Evolutionary conservation across 2,113 vertebrate species (phyloP), one percentile per base, ranked within the genome.

Genomic region (Garra rufa): DNA sequence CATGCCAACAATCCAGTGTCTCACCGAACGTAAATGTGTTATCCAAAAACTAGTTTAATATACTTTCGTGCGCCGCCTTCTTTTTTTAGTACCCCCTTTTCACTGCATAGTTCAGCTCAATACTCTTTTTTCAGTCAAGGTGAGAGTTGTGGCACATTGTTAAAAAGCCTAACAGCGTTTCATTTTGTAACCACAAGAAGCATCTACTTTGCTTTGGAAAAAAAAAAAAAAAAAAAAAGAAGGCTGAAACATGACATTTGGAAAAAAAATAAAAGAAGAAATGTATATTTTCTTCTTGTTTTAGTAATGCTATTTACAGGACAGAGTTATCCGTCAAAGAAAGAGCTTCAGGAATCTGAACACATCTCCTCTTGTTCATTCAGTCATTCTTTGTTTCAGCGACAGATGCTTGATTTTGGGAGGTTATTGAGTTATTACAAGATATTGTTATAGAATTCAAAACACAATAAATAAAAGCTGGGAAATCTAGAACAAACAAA

Each of bases 81-180:
- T 15, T 21, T 63, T n/a, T 55, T 38, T 41, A 19, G 17, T 70
- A 30, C 63, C 17, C 85, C 73, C 63, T 57, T 46, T 76, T 30
- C 65, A 65, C 76, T 91, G 88, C 87, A 88, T 89, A 89, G 85
- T 73, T 84, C 17, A 83, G 76, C 79, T 70, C 41, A 88, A 85
- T 55, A 85, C 81, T 82, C 70, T 11, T 34, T 34, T 44, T 77
- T 63, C 48, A 52, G 57, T 81, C 65, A 87, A 67, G 81, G 50
- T 81, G 44, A 76, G 74, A 85, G 80, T 61, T 87, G 88, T 89
- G 86, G 80, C 88, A 88, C 82, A 87, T 88, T 52, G 65, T 61
- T 79, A 75, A 86, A 61, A 70, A 85, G 75, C 41, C 43, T 10
- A 85, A 77, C 50, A 86, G 44, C 63, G 44, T 78, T 83, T 81